Base-by-base conservation (phyloP, 2,113 vertebrate genomes). In the Zingel zingel region DNA sequence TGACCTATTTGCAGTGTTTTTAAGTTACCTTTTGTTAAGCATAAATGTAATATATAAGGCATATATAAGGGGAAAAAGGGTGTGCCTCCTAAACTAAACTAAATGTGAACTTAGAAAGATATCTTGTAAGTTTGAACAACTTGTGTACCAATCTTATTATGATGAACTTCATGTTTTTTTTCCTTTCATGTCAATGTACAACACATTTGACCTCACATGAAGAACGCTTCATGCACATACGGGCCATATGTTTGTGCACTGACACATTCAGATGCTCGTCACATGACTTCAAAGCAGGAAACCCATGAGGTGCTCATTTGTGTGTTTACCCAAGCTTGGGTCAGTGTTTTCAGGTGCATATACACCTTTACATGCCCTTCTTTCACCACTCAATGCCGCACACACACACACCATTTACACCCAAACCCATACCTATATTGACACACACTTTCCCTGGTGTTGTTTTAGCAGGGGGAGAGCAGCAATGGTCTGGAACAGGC, bases 401-500 rank as follows among this genome's bases (percentile, higher is more conserved):
- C 68, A 84, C 64, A 63, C 63, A 86, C 84, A 84, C 81, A 71
- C 21, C 79, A 78, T 89, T 89, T 79, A 83, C 58, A 78, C 62
- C 56, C 45, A 77, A 74, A 86, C 33, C 74, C 64, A 64, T 77
- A 74, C 71, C 65, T 62, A n/a, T 80, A 83, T 61, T 85, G 84
- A 85, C 74, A 19, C 88, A 91, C 91, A 90, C 85, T 89, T 88
- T 84, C 79, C 43, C 54, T 23, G 33, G 64, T 91, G 96, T 97
- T 99, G 96, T 97, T 98, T 97, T 97, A 97, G 96, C 93, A 87
- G 93, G 89, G 91, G 94, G 90, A 74, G 78, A 92, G 91, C 96
- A 94, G 96, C 96, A 98, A 96, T 96, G 94, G 96, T 95, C 94
- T 97, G 93, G 97, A 97, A 96, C 95, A 88, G 94, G 70, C 76